A percentile compares a stretch with the other conserved stretches of the same genome.
These are phyloP conservation scores for Caenorhabditis panamensis DNA, from an alignment of 2,888 invertebrate genomes.

Conservation along the genomic window DNA sequence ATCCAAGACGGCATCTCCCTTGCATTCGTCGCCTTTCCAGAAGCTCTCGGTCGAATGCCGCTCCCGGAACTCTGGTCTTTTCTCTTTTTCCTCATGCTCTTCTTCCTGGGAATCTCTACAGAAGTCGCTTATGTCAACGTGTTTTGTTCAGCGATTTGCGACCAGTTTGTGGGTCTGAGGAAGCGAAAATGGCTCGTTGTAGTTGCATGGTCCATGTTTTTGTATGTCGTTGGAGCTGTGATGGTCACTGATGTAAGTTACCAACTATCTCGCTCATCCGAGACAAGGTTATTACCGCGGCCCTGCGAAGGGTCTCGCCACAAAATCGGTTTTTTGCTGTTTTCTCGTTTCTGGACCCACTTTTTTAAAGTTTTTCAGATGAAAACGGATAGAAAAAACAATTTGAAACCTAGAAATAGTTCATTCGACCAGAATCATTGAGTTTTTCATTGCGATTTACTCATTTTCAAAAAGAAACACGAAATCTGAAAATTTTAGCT, in stretches of 20 bases:
- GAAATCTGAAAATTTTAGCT: no score
- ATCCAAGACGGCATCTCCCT: constrained; percentile 80
- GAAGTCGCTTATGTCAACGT: constrained; percentile 27
- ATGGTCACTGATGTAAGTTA: constrained; percentile 8
- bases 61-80: constrained; percentile 81
- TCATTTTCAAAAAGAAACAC: background rate
- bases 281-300: no score
- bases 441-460: no score
- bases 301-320: no score
- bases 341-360: no score
- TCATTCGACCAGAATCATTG: no score
- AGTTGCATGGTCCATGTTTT: background rate
- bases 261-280: background rate
- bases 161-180: background rate
- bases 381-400: no score
- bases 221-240: constrained; percentile 13
- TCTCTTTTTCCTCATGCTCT: constrained; percentile 82
- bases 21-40: constrained; percentile 82
- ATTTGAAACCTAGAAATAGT: no score
- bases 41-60: constrained; percentile 81
- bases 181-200: constrained; percentile 34
- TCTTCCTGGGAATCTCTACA: constrained; percentile 80
- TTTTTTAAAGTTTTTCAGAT: no score
- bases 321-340: no score
- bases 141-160: constrained; percentile 21